Conservation (phyloP, 2,888 invertebrate genomes). For the Nephrotoma guestfalica region DNA sequence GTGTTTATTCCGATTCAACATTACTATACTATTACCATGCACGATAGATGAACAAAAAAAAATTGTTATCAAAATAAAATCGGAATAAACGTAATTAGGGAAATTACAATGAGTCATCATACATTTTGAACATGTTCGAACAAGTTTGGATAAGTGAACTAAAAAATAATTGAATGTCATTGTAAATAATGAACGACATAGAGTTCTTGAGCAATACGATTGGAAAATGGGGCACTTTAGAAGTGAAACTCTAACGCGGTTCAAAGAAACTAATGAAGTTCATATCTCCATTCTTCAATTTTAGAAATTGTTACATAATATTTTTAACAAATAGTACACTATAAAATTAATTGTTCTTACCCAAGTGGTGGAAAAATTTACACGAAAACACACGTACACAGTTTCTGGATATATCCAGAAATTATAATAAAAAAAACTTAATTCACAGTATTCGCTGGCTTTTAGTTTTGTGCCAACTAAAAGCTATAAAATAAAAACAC, state of each 20-base stretch:
- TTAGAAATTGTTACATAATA: not conserved
- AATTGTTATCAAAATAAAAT: not conserved
- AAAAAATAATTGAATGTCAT: not conserved
- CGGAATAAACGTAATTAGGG: not conserved
- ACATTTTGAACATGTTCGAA: not conserved
- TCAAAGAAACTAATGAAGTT: not conserved
- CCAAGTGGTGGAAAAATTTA: not conserved
- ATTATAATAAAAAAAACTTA: not conserved
- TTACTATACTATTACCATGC: not conserved
- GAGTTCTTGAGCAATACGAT: not conserved
- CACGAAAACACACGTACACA: not conserved
- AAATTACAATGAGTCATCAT: not conserved
- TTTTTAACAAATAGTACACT: not conserved
- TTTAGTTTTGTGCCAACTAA: not conserved
- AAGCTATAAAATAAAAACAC: not conserved
- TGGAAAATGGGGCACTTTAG: not conserved
- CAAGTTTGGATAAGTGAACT: not conserved
- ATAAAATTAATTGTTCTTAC: not conserved
- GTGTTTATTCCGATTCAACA: not conserved
- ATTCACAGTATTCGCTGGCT: not conserved
- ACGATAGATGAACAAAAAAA: not conserved
- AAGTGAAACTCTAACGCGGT: not conserved
- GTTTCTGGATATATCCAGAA: not conserved
- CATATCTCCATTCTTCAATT: not conserved
- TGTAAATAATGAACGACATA: not conserved